Percentiles rank a stretch among this genome's conserved stretches.
Conservation (phyloP, 2,797 vertebrate genomes). For the Parambassis ranga region DNA sequence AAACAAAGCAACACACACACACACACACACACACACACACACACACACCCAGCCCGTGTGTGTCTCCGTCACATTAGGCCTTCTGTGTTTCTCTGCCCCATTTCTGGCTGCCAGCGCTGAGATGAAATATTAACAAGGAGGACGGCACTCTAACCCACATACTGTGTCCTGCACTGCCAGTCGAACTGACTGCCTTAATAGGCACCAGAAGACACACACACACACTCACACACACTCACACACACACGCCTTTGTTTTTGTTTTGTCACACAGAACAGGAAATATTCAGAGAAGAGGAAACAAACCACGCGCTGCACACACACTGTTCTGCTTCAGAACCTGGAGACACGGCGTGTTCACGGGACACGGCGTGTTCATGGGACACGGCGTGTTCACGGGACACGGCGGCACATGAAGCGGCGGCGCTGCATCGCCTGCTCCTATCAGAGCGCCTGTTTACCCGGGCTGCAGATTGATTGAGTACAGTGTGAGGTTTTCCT, state of each 20-base stretch:
- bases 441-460: conserved; percentile 15
- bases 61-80: conserved; percentile 6
- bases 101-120: conserved; percentile 44
- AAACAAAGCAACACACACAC: neutral
- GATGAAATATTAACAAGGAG: conserved; percentile 72
- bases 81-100: conserved; percentile 50
- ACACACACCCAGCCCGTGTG: conserved; percentile 12
- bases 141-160: conserved; percentile 62
- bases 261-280: neutral
- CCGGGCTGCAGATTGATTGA: conserved; percentile 43
- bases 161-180: conserved; percentile 38
- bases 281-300: neutral
- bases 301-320: neutral
- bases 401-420: no score
- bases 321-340: no score
- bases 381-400: no score
- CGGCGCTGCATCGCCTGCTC: no score
- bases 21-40: neutral
- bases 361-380: no score
- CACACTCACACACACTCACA: conserved; percentile 3
- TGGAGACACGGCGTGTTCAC: no score
- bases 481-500: conserved; percentile 33
- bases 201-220: conserved; percentile 17
- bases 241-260: neutral
- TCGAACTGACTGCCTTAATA: conserved; percentile 41